phyloP scores from a whole-genome alignment of 2,888 invertebrate species.

The Xanthia togata region DNA sequence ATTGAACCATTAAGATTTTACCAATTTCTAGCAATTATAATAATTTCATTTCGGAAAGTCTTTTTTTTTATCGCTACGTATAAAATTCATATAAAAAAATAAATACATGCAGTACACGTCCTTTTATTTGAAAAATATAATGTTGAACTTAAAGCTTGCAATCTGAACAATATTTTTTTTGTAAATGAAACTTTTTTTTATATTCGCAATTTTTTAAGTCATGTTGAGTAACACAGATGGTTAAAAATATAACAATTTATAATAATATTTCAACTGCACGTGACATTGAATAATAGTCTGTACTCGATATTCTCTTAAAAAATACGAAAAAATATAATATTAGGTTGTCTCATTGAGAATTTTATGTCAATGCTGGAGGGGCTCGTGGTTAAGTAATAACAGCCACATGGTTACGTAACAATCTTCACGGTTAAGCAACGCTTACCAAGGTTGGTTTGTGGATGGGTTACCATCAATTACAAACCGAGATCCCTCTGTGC shows the following conservation, averaged over 20 bases:
- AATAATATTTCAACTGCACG: conserved; percentile 5
- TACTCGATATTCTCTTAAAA: background rate
- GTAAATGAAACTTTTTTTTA: background rate
- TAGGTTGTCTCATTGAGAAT: background rate
- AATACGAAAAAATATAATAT: too few species aligned
- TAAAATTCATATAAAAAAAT: too few species aligned
- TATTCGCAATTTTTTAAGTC: background rate
- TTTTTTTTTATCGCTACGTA: too few species aligned
- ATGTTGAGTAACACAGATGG: background rate
- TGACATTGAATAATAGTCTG: conserved; percentile 19
- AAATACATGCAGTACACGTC: background rate
- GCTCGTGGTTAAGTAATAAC: background rate
- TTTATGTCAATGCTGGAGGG: too few species aligned
- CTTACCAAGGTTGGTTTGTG: background rate
- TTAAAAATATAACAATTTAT: background rate
- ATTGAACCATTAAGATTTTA: background rate
- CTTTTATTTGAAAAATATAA: background rate
- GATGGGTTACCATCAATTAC: background rate
- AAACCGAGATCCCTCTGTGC: background rate
- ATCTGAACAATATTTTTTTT: background rate
- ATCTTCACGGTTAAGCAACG: background rate
- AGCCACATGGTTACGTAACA: background rate
- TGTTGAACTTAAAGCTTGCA: background rate
- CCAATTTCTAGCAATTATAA: too few species aligned
- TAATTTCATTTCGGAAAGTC: background rate